These are phyloP conservation scores for Macrochelys suwanniensis DNA, from an alignment of 2,797 vertebrate species.

Conservation along the genomic window DNA sequence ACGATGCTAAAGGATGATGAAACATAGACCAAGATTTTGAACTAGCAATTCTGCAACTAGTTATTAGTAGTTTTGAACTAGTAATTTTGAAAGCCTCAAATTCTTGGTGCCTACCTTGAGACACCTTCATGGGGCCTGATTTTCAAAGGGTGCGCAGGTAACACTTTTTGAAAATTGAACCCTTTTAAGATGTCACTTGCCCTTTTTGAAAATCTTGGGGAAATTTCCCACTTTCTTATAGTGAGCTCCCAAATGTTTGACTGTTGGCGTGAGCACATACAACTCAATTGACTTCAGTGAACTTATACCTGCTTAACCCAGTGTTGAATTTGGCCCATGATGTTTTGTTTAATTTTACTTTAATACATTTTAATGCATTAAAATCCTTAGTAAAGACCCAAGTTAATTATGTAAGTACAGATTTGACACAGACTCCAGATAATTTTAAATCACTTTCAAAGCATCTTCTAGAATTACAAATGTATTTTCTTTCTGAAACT, in stretches of 20 bases:
- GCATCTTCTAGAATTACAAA: not conserved
- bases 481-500: not conserved
- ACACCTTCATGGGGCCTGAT: not conserved
- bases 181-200: not conserved
- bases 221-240: not conserved
- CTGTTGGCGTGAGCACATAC: not conserved
- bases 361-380: not conserved
- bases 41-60: not conserved
- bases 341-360: not conserved
- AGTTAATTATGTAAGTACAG: not conserved
- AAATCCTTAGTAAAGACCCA: not conserved
- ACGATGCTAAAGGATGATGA: not conserved
- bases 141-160: not conserved
- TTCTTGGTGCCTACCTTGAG: not conserved
- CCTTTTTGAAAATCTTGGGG: not conserved
- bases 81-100: not conserved
- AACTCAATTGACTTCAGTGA: not conserved
- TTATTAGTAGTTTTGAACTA: not conserved
- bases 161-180: not conserved
- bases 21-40: not conserved
- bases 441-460: not conserved
- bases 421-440: not conserved
- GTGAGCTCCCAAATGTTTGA: rapidly evolving
- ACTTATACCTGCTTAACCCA: not conserved
- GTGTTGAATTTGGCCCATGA: not conserved